A percentile compares a stretch with the other conserved stretches of the same genome.
phyloP scores from a whole-genome alignment of 2,888 invertebrate species.

The Clusia tigrina region DNA sequence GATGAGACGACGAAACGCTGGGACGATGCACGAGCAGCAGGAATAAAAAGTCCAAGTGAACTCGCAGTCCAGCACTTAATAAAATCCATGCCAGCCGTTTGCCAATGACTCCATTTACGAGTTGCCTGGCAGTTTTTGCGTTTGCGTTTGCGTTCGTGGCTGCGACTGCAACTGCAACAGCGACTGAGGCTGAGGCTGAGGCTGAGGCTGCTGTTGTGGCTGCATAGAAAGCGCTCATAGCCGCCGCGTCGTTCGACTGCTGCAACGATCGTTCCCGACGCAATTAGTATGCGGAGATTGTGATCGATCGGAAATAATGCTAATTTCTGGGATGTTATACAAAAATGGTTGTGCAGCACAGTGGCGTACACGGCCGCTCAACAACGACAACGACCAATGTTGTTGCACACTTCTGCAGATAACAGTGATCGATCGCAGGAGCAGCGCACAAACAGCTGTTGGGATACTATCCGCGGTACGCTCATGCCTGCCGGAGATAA shows the following conservation, averaged over 20 bases:
- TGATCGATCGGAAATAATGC: constrained; percentile 63
- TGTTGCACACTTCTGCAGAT: not conserved
- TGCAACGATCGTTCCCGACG: constrained; percentile 31
- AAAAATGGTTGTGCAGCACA: not conserved
- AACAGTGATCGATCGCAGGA: not conserved
- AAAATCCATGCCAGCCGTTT: constrained; percentile 8
- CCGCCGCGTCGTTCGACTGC: constrained; percentile 10
- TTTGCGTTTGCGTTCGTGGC: not conserved
- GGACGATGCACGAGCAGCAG: not conserved
- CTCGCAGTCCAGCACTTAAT: constrained; percentile 5
- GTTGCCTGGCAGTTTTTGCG: not conserved
- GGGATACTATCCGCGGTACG: constrained; percentile 5
- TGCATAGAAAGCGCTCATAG: not conserved
- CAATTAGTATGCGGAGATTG: constrained; percentile 64
- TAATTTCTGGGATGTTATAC: constrained; percentile 47
- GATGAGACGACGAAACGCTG: not conserved
- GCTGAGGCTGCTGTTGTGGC: not conserved
- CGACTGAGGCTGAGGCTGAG: not conserved
- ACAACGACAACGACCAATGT: too few species aligned
- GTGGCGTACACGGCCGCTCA: not conserved
- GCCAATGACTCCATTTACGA: constrained; percentile 23
- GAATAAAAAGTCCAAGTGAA: constrained; percentile 1
- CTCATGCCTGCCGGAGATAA: too few species aligned
- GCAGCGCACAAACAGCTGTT: not conserved
- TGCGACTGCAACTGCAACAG: too few species aligned